Base-by-base conservation (phyloP, 2,888 invertebrate species). In the Agriopis aurantiaria region DNA sequence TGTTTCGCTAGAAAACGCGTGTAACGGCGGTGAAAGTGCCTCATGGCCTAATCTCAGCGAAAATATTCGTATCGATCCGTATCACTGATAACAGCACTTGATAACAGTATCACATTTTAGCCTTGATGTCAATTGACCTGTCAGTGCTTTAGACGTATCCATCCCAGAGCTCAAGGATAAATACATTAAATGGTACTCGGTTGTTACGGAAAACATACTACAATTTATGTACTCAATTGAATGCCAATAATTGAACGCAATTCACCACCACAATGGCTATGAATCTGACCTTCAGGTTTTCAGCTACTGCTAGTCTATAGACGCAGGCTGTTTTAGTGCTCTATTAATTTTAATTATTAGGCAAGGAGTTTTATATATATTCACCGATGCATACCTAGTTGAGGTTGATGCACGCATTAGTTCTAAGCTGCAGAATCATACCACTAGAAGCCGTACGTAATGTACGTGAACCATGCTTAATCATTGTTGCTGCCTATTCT, bases 1-100 rank as follows among this genome's bases (percentile, higher is more conserved):
- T 93, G 94, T 94, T 93, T 94, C 94, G 92, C 93, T 93, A 93
- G 93, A 94, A 94, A 93, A 93, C 92, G 93, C 92, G 93, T 93
- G 93, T 93, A 91, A 91, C 92, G 85, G 88, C 90, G 92, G 88
- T 96, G 95, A 98, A 95, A 98, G 98, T 93, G 91, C 91, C 91
- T 89, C 91, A 91, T 89, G 92, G 88, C 88, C 86, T 87, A 85
- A 88, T 89, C 90, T 88, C 88, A 83, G 86, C 86, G 82, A 88
- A 91, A 90, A 89, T 90, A 87, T 89, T 90, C 87, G 85, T 92
- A 93, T 93, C 91, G 93, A 93, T 93, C 91, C 88, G 82, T 87
- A 79, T 76, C 76, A 75, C 83, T 87, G 88, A 88, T 88, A 88
- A 88, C 84, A 88, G 85, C 88, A 87, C 87, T 86, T 90, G 92